Percentiles rank a stretch among this genome's conserved stretches.
Evolutionary conservation across 2,113 vertebrate species (phyloP).

Genomic region (Lophius piscatorius): DNA sequence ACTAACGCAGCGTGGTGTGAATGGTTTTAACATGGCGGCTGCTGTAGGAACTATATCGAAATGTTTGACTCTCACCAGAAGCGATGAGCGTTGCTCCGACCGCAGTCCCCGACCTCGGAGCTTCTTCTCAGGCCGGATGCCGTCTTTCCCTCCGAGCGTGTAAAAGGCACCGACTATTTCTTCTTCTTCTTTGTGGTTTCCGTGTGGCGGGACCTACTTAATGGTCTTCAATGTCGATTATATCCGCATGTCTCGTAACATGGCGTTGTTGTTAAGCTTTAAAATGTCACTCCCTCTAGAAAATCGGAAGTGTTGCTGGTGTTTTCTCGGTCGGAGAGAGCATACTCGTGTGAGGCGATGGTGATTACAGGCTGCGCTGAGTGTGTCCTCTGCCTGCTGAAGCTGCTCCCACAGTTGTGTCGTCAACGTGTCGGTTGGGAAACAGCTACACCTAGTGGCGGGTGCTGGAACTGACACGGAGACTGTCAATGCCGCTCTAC

Average conservation of each 20-base stretch:
- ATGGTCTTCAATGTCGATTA: slow-evolving; percentile 45
- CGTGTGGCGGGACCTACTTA: slow-evolving; percentile 47
- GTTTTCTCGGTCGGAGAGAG: slow-evolving; percentile 18
- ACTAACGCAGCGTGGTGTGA: not conserved
- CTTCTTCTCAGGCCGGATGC: slow-evolving; percentile 77
- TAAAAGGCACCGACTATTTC: slow-evolving; percentile 26
- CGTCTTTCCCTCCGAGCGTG: slow-evolving; percentile 69
- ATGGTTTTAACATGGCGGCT: not conserved
- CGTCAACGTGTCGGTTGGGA: slow-evolving; percentile 14
- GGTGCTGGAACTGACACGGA: accelerated
- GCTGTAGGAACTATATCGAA: not conserved
- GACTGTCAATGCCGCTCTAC: not conserved
- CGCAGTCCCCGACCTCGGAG: slow-evolving; percentile 78
- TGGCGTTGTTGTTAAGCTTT: slow-evolving; percentile 15
- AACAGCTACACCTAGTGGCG: slow-evolving; percentile 42
- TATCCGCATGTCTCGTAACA: slow-evolving; percentile 41
- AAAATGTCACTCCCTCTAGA: slow-evolving; percentile 42
- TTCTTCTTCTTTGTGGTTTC: slow-evolving; percentile 61
- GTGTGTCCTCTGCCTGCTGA: slow-evolving; percentile 47
- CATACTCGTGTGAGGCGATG: slow-evolving; percentile 45
- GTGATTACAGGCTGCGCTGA: slow-evolving; percentile 51
- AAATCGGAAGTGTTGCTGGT: slow-evolving; percentile 19
- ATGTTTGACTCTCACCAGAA: slow-evolving; percentile 69
- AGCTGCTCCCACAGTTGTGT: slow-evolving; percentile 44
- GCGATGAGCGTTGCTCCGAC: slow-evolving; percentile 67